Conservation (phyloP, 1,140 invertebrate species). For the Cryptotermes secundus region DNA sequence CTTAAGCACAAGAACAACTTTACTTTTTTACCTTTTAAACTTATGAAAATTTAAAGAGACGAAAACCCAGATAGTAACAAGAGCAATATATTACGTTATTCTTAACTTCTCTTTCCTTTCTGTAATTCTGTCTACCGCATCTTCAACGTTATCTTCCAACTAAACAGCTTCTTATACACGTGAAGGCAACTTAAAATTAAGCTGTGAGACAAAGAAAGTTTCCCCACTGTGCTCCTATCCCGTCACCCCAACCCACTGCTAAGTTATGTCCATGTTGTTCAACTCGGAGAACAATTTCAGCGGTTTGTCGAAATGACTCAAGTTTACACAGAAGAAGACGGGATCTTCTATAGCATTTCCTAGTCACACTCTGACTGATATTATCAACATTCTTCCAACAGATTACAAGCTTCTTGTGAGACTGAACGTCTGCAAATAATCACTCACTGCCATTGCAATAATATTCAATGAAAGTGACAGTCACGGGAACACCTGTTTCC, state of each 20-base stretch:
- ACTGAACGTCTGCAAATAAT: neutral
- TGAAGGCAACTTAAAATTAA: neutral
- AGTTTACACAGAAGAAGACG: neutral
- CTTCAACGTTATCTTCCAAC: neutral
- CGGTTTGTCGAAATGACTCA: slow-evolving; percentile 1
- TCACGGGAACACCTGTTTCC: neutral
- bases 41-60: too few species aligned
- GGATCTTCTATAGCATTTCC: neutral
- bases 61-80: too few species aligned
- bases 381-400: neutral
- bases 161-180: neutral
- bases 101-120: neutral
- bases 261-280: too few species aligned
- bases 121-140: neutral
- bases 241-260: neutral
- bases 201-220: neutral
- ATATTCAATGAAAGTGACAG: neutral
- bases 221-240: neutral
- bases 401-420: neutral
- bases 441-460: neutral
- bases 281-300: neutral
- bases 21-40: too few species aligned
- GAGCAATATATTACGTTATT: too few species aligned
- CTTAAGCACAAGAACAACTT: too few species aligned
- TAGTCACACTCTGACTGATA: neutral